Base-by-base conservation (phyloP, 2,888 invertebrate species). In the Aporophyla lueneburgensis region DNA sequence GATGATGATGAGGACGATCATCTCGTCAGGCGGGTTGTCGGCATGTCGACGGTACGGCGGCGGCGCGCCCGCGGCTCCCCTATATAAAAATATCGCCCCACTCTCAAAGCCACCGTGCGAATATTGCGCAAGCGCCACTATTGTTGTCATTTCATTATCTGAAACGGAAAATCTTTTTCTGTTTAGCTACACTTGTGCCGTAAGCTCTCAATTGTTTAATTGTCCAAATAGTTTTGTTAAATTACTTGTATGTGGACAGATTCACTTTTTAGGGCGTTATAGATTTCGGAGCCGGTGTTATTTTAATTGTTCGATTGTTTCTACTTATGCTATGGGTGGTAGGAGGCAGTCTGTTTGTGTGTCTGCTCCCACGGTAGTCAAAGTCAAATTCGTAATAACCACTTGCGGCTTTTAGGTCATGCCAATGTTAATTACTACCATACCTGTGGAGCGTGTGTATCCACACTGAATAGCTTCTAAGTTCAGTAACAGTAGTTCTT, bases 101-200 rank as follows among this genome's bases (percentile, higher is more conserved):
- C 96, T 95, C 93, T 85, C 89, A 89, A 87, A 90, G 91, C 90
- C 91, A 91, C 89, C 96, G 96, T 96, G 96, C 93, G 96, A 95
- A 94, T 80, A 85, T 96, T 96, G 92, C 96, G 95, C 94, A 96
- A 96, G 92, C 92, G 84, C 83, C 88, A 81, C 95, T 89, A 96
- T 96, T 96, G 96, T 96, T 96, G 96, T 96, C 96, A 95, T 95
- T 95, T 94, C 93, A 96, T 95, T 96, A 96, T 96, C 96, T 96
- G 94, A 96, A 94, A 96, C 95, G 96, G 96, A 96, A 96, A 96
- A 96, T 96, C 96, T 96, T 96, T 96, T 96, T 96, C 94, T 94
- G 91, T 90, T 87, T 93, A 91, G 91, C 91, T 92, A 92, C 91
- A 93, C 93, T 92, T 91, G 89, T 93, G 94, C 92, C 87, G 94